Conservation (phyloP, 53 echinoderm and acorn worm species). For the Echinarachnius parma region DNA sequence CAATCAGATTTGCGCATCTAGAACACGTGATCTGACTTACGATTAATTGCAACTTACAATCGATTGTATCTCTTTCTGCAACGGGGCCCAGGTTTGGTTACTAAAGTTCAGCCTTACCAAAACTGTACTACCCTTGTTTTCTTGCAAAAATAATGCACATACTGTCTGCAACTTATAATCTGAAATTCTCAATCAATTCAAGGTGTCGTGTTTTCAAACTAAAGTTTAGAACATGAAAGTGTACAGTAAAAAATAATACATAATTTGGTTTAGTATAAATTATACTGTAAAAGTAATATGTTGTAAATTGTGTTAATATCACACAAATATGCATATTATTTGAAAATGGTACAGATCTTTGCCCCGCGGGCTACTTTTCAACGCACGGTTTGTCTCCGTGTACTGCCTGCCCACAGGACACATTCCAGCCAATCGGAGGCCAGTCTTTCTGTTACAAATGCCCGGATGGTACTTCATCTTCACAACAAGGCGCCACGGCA, state of each 20-base stretch:
- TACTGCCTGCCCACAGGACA: conserved; percentile 22
- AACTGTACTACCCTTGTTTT: no score
- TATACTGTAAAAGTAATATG: neutral
- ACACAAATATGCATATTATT: neutral
- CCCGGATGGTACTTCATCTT: neutral
- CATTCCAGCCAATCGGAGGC: conserved; percentile 20
- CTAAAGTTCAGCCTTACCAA: no score
- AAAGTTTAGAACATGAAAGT: no score
- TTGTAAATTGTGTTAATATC: neutral
- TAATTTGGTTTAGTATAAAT: neutral
- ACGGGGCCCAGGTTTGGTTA: no score
- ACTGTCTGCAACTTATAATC: no score
- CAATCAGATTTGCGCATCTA: no score
- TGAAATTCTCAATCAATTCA: no score
- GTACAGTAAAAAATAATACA: neutral
- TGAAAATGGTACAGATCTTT: neutral
- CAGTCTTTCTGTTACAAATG: conserved; percentile 20
- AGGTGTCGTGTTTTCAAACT: no score
- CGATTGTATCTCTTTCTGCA: no score
- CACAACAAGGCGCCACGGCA: neutral
- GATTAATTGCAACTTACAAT: no score
- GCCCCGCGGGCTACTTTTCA: conserved; percentile 10
- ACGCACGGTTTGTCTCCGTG: conserved; percentile 1
- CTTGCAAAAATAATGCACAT: no score
- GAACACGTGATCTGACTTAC: no score